Evolutionary conservation across 2,797 vertebrate species (phyloP).

Genomic region (Thaleichthys pacificus): DNA sequence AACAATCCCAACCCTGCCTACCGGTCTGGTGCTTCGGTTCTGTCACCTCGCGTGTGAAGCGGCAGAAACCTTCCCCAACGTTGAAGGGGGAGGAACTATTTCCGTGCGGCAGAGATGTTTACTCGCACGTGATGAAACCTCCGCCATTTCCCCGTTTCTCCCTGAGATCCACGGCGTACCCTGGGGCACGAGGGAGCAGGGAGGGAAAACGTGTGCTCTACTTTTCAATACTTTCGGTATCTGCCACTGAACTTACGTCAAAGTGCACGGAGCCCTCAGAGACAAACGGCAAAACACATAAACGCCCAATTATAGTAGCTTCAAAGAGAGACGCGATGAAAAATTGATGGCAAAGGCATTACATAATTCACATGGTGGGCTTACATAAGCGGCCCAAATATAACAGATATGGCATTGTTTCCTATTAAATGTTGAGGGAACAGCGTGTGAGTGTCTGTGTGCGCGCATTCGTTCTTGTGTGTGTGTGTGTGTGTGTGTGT

Average conservation of each 20-base stretch:
- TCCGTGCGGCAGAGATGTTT: background rate
- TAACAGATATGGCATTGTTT: constrained; percentile 53
- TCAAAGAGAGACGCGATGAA: constrained; percentile 67
- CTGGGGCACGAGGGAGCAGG: constrained; percentile 28
- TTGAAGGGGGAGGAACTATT: background rate
- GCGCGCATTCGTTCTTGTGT: constrained; percentile 16
- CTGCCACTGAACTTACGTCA: constrained; percentile 49
- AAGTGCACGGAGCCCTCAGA: constrained; percentile 43
- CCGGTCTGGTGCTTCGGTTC: background rate
- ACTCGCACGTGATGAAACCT: constrained; percentile 37
- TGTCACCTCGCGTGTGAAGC: constrained; percentile 41
- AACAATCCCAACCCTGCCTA: constrained; percentile 44
- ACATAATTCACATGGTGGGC: constrained; percentile 55
- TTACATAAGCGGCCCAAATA: constrained; percentile 68
- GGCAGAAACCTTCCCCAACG: background rate
- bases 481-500: constrained; percentile 16
- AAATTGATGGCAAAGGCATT: constrained; percentile 61
- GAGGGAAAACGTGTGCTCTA: constrained; percentile 23
- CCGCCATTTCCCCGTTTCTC: constrained; percentile 47
- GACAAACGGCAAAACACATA: constrained; percentile 62
- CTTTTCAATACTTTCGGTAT: constrained; percentile 34
- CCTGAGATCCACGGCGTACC: constrained; percentile 21
- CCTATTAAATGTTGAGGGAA: constrained; percentile 26
- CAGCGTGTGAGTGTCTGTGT: background rate
- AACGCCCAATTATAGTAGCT: constrained; percentile 70